A percentile compares a stretch with the other conserved stretches of the same genome.
Evolutionary conservation across 2,113 vertebrate genomes (phyloP).

Genomic region (Microcebus griseorufus): DNA sequence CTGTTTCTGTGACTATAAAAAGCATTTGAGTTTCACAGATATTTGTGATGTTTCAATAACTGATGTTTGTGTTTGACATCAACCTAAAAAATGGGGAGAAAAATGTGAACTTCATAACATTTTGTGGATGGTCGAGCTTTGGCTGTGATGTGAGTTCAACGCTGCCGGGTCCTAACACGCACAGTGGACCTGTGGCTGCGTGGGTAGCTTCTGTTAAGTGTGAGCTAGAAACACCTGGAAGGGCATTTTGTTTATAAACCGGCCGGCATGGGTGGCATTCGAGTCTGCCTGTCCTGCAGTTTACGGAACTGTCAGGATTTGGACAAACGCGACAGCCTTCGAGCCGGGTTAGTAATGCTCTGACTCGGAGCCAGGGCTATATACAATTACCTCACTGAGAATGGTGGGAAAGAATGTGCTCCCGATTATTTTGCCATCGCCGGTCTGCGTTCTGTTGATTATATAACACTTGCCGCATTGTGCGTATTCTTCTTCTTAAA

Average conservation of each 20-base stretch:
- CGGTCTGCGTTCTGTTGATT: slow-evolving; percentile 49
- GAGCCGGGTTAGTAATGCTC: slow-evolving; percentile 7
- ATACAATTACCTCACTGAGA: slow-evolving; percentile 61
- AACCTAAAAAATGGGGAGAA: background rate
- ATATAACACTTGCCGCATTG: background rate
- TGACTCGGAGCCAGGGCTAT: slow-evolving; percentile 41
- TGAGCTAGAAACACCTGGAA: background rate
- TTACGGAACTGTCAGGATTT: slow-evolving; percentile 58
- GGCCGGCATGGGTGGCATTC: background rate
- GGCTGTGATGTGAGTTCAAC: background rate
- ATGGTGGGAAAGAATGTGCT: slow-evolving; percentile 62
- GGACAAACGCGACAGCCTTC: slow-evolving; percentile 11
- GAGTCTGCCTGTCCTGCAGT: background rate
- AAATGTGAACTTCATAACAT: background rate
- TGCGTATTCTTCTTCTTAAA: slow-evolving; percentile 78
- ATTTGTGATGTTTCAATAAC: background rate
- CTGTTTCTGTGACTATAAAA: slow-evolving; percentile 5
- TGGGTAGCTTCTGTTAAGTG: background rate
- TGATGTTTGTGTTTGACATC: background rate
- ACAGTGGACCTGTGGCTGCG: background rate
- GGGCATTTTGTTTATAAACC: background rate
- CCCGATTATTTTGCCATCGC: background rate
- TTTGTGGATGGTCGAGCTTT: background rate
- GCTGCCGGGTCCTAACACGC: background rate
- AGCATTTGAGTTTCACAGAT: background rate